Percentiles rank a stretch among this genome's conserved stretches.
Evolutionary conservation across 2,113 vertebrate genomes (phyloP).

Genomic region (Conger conger): DNA sequence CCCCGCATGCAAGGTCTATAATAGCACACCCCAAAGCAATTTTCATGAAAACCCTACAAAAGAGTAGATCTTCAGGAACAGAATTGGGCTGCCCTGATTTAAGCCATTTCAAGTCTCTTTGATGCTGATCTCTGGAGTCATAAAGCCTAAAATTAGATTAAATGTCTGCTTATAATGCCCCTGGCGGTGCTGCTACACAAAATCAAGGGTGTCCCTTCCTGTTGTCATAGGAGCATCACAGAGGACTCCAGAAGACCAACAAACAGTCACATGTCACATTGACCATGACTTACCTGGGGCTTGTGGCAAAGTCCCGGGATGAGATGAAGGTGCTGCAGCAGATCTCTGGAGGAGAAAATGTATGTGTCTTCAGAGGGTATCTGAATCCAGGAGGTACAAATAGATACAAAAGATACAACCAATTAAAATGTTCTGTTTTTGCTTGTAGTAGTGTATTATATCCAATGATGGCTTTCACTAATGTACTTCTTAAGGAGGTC

Average conservation of each 20-base stretch:
- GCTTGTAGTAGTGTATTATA: too few species aligned
- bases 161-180: not conserved
- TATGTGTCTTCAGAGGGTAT: slow-evolving; percentile 73
- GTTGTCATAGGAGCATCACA: not conserved
- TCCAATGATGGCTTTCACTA: too few species aligned
- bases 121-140: too few species aligned
- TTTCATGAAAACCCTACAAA: too few species aligned
- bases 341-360: slow-evolving; percentile 72
- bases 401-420: slow-evolving; percentile 55
- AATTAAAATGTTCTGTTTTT: not conserved
- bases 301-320: slow-evolving; percentile 45
- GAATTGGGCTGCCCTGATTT: too few species aligned
- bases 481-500: too few species aligned
- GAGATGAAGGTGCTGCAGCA: slow-evolving; percentile 76
- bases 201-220: not conserved
- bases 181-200: not conserved
- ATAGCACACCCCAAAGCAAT: too few species aligned
- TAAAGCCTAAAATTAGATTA: too few species aligned
- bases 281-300: slow-evolving; percentile 70
- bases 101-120: too few species aligned
- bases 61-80: too few species aligned
- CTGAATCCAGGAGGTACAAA: slow-evolving; percentile 67
- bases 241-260: slow-evolving; percentile 42
- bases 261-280: slow-evolving; percentile 70
- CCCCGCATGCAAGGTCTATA: too few species aligned